These are phyloP conservation scores for Lypha dubia DNA, from an alignment of 2,888 invertebrate genomes.

Conservation along the genomic window DNA sequence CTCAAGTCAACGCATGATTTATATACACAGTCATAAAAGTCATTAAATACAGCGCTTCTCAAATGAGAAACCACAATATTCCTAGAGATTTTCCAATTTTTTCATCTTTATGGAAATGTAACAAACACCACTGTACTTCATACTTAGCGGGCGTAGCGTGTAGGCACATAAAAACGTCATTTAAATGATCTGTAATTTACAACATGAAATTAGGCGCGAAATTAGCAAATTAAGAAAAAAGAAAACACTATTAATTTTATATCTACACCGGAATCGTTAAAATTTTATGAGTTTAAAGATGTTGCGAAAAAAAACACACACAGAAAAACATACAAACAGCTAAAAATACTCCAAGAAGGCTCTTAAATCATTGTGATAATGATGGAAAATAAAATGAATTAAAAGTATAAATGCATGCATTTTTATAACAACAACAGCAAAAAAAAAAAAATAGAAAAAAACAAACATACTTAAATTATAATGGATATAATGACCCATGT, in stretches of 20 bases:
- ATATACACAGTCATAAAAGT: too few species aligned
- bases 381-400: slow-evolving; percentile 69
- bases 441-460: background rate
- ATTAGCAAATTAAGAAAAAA: slow-evolving; percentile 65
- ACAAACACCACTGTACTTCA: too few species aligned
- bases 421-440: slow-evolving; percentile 49
- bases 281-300: slow-evolving; percentile 34
- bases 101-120: background rate
- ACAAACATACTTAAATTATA: slow-evolving; percentile 35
- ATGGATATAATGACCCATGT: slow-evolving; percentile 65
- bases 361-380: slow-evolving; percentile 79
- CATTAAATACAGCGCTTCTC: too few species aligned
- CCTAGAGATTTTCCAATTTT: too few species aligned
- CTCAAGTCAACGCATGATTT: too few species aligned
- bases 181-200: slow-evolving; percentile 60
- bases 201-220: slow-evolving; percentile 68
- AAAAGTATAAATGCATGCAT: slow-evolving; percentile 52
- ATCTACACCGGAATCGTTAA: slow-evolving; percentile 54
- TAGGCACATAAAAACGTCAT: slow-evolving; percentile 29
- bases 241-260: slow-evolving; percentile 41
- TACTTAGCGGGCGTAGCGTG: background rate
- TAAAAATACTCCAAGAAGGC: slow-evolving; percentile 49
- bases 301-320: background rate
- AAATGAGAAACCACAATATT: too few species aligned
- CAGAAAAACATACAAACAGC: slow-evolving; percentile 5